Conservation (phyloP, 2,888 invertebrate genomes). For the Apodemia hepburni region DNA sequence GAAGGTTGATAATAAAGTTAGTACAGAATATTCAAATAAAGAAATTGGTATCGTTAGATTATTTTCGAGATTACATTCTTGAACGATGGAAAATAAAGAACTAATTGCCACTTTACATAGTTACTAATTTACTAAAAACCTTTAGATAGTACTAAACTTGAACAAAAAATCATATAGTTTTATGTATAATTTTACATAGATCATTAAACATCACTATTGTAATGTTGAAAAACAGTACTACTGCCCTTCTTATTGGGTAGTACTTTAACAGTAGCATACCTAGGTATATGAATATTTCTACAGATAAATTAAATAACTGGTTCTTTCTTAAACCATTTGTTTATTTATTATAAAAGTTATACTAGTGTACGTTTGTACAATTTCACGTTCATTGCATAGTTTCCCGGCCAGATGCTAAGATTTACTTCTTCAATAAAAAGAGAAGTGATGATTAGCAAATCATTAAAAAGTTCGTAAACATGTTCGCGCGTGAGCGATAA, state of each 20-base stretch:
- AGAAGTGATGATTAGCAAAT: conserved; percentile 53
- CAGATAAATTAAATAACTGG: background rate
- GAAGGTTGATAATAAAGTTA: background rate
- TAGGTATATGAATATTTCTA: background rate
- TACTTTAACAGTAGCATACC: background rate
- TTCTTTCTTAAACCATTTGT: background rate
- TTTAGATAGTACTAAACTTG: background rate
- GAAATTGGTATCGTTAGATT: too few species aligned
- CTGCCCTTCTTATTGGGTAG: background rate
- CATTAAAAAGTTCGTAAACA: conserved; percentile 57
- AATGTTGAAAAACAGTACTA: background rate
- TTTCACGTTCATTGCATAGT: conserved; percentile 4
- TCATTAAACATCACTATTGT: background rate
- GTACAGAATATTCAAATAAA: background rate
- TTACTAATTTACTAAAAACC: background rate
- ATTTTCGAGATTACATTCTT: too few species aligned
- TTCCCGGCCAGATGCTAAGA: conserved; percentile 16
- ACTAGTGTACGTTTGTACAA: background rate
- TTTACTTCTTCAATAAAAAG: conserved; percentile 22
- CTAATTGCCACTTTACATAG: too few species aligned
- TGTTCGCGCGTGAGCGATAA: conserved; percentile 51
- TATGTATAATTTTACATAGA: background rate
- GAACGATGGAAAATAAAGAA: too few species aligned
- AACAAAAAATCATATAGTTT: background rate
- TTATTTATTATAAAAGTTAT: background rate